These are phyloP conservation scores for Seira musarum DNA, from an alignment of 2,888 invertebrate species.

Conservation along the genomic window DNA sequence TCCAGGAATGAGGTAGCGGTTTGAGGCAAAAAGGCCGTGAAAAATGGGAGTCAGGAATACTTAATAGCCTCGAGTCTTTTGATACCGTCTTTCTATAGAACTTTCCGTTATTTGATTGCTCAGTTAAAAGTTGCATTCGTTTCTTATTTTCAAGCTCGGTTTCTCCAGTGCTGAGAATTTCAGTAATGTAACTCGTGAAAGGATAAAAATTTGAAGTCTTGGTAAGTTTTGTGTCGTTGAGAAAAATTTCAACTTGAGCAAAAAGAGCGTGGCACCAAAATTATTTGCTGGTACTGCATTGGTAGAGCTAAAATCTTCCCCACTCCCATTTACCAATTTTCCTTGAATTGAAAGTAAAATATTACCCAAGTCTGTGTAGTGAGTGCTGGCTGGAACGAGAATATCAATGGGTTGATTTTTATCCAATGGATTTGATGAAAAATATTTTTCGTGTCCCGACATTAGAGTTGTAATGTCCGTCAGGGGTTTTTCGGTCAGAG, in stretches of 20 bases:
- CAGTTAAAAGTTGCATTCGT: not conserved
- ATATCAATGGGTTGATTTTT: not conserved
- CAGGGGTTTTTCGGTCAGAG: not conserved
- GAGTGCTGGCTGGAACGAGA: not conserved
- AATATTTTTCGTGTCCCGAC: not conserved
- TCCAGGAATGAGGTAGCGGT: not conserved
- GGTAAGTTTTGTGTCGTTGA: not conserved
- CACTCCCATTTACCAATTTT: not conserved
- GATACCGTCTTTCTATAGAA: too few species aligned
- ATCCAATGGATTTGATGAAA: not conserved
- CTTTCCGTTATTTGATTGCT: too few species aligned
- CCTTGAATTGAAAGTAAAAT: not conserved
- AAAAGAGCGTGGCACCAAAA: not conserved
- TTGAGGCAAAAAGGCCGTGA: not conserved
- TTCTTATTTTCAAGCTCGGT: not conserved
- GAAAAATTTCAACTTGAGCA: not conserved
- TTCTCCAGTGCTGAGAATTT: not conserved
- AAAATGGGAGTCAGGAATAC: too few species aligned
- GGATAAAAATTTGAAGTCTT: not conserved
- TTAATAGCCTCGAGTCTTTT: too few species aligned
- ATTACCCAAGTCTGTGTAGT: not conserved
- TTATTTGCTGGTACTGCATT: not conserved
- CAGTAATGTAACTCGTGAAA: not conserved
- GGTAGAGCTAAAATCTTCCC: not conserved
- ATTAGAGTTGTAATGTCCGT: not conserved